Evolutionary conservation across 1,140 invertebrate species (phyloP).

Genomic region (Drosophila ananassae): DNA sequence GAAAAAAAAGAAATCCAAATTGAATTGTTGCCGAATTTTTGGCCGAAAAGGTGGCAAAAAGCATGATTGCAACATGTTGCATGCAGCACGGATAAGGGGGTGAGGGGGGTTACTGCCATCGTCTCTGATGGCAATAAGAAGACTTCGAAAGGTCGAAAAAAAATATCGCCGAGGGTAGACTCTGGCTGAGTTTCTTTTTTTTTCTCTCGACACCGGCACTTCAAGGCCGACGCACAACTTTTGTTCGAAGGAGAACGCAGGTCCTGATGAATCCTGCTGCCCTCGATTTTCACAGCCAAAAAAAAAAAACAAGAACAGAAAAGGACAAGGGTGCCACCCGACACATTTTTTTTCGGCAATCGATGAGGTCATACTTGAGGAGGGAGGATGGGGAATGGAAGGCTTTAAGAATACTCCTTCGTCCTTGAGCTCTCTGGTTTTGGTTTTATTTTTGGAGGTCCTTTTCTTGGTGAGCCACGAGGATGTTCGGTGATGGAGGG

Average conservation of each 20-base stretch:
- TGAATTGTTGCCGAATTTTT: conserved; percentile 49
- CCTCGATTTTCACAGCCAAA: neutral
- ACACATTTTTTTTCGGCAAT: neutral
- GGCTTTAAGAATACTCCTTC: conserved; percentile 2
- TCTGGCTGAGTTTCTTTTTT: neutral
- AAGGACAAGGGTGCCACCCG: neutral
- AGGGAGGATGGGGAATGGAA: neutral
- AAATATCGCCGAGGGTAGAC: neutral
- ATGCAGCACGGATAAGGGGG: neutral
- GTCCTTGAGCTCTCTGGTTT: conserved; percentile 2
- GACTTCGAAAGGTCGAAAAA: conserved; percentile 9
- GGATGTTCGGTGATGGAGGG: neutral
- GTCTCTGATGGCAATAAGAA: conserved; percentile 23
- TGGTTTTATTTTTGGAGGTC: conserved; percentile 1
- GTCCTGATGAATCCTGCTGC: conserved; percentile 7
- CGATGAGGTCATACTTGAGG: neutral
- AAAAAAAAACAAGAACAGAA: neutral
- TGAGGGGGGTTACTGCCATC: neutral
- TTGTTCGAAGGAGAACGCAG: neutral
- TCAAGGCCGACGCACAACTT: conserved; percentile 35
- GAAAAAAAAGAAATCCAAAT: conserved; percentile 11
- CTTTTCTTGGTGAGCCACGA: neutral
- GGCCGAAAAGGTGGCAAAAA: conserved; percentile 40
- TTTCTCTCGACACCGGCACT: conserved; percentile 23
- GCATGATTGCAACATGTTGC: conserved; percentile 37